Base-by-base conservation (phyloP, 2,797 vertebrate species). In the Danionella dracula region DNA sequence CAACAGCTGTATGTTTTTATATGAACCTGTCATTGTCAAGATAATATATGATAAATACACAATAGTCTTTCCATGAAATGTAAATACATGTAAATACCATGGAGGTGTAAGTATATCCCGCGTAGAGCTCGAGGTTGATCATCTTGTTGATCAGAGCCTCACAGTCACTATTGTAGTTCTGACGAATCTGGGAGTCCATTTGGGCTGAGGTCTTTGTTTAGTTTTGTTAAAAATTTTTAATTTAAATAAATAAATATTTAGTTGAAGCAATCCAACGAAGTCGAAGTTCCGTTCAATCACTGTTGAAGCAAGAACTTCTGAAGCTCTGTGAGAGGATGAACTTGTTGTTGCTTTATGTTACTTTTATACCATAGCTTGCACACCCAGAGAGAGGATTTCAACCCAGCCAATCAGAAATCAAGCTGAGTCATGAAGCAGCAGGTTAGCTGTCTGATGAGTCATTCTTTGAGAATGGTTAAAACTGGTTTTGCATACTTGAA, bases 101-200 rank as follows among this genome's bases (percentile, higher is more conserved):
- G 2, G 91, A 92, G 1, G 88, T 87, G 74, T 92, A 93, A 41
- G 81, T 87, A 78, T 92, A 93, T 1, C 86, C 90, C 4, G 86
- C 83, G 1, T 78, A 85, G 19, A 89, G 58, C 87, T 87, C 90
- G 90, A 92, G 82, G 83, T 92, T 93, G 32, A 89, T 66, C 89
- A 91, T 90, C 11, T 82, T 80, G 84, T 93, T 92, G 76, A 93
- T 37, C 58, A 89, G 88, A 60, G 86, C 89, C 62, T 93, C 90
- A 58, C 89, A 89, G 65, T 92, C 90, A 11, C 82, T 79, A 75
- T 89, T 81, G 82, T 87, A 93, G 80, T 92, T 93, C 85, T 93
- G 92, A 62, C 91, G 88, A 59, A 93, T 75, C 72, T 92, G 68
- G 29, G 59, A 64, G 44, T 88, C 87, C 92, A 93, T 92, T 49